phyloP scores from a whole-genome alignment of 2,888 invertebrate species.

The Atethmia centrago region DNA sequence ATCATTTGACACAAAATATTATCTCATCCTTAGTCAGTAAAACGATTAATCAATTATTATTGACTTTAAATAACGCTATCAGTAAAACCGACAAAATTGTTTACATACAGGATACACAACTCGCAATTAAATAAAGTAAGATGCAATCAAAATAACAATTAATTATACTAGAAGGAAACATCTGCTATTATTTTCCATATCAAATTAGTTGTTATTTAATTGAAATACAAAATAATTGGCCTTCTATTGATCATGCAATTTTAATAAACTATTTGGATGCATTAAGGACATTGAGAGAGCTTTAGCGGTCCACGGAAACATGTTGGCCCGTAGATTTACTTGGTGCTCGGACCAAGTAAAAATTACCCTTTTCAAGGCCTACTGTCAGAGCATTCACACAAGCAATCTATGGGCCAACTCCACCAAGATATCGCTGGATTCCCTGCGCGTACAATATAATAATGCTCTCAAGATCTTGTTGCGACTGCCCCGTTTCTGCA shows the following conservation, averaged over 20 bases:
- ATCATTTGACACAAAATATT: slow-evolving; percentile 1
- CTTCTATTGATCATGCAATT: neutral
- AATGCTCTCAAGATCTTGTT: too few species aligned
- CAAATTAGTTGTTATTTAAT: neutral
- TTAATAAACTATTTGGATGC: neutral
- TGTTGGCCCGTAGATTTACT: too few species aligned
- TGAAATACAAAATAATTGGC: slow-evolving; percentile 39
- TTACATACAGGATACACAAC: slow-evolving; percentile 21
- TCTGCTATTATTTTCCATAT: neutral
- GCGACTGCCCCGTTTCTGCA: too few species aligned
- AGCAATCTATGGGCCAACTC: too few species aligned
- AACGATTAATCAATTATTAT: slow-evolving; percentile 13
- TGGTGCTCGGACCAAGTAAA: too few species aligned
- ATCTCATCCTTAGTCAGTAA: neutral
- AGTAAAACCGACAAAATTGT: slow-evolving; percentile 17
- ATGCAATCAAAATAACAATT: neutral
- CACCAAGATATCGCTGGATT: too few species aligned
- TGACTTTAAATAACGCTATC: slow-evolving; percentile 19
- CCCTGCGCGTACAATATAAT: too few species aligned
- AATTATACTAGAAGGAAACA: neutral
- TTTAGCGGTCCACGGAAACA: too few species aligned
- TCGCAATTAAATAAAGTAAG: slow-evolving; percentile 3
- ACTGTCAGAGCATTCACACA: too few species aligned
- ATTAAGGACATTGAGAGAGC: too few species aligned
- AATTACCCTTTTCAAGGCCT: too few species aligned